Evolutionary conservation across 2,888 invertebrate species (phyloP).

Genomic region (Sclerodermus sp.): DNA sequence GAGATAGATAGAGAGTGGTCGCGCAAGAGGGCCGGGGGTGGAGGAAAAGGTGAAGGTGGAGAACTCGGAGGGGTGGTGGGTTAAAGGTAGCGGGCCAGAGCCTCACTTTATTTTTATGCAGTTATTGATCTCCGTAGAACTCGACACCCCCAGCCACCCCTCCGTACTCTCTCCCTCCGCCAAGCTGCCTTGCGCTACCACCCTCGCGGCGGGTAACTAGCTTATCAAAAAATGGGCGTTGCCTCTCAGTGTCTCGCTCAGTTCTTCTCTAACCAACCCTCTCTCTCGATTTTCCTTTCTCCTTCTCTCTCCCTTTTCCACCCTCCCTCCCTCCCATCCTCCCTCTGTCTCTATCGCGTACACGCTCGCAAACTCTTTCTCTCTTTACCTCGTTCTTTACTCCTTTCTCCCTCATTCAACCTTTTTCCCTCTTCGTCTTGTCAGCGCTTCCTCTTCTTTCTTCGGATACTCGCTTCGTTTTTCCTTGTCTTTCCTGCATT

Average conservation of each 20-base stretch:
- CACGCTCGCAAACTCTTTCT: no score
- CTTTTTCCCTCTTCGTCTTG: constrained; percentile 22
- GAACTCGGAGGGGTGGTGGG: constrained; percentile 42
- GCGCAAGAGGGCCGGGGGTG: constrained; percentile 10
- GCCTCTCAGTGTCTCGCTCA: constrained; percentile 32
- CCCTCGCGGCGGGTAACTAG: constrained; percentile 54
- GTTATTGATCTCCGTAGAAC: constrained; percentile 57
- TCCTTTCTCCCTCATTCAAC: constrained; percentile 22
- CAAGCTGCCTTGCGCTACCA: constrained; percentile 36
- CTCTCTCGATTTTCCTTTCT: constrained; percentile 6
- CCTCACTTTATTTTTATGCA: constrained; percentile 59
- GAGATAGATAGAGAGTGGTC: constrained; percentile 18
- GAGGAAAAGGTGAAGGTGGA: constrained; percentile 32
- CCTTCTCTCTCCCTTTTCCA: constrained; percentile 41
- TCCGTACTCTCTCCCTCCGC: no score
- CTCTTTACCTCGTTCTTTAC: constrained; percentile 42
- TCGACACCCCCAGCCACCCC: constrained; percentile 39
- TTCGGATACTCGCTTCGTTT: not conserved
- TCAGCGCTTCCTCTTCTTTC: constrained; percentile 10
- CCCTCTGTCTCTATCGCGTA: no score
- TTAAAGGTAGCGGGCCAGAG: constrained; percentile 57
- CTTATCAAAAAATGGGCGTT: constrained; percentile 60
- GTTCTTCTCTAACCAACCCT: constrained; percentile 27
- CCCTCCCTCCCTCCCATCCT: constrained; percentile 33
- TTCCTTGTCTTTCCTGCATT: constrained; percentile 2